phyloP scores from a whole-genome alignment of 92 coral and sea anemone species.

The Pocillopora meandrina region DNA sequence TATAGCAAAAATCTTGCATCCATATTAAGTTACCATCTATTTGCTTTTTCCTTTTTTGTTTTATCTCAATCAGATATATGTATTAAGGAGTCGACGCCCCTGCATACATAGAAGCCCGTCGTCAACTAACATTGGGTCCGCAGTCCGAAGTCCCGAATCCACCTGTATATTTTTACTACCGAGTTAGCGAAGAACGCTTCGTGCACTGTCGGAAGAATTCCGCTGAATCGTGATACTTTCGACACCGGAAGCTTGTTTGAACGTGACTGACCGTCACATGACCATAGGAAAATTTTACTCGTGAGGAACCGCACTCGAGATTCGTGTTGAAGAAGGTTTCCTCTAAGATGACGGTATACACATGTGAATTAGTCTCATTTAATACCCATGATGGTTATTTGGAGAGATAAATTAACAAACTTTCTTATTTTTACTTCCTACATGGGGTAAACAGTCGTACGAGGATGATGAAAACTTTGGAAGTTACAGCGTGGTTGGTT shows the following conservation, averaged over 20 bases:
- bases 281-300: background rate
- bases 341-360: constrained; percentile 30
- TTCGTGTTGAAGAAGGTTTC: background rate
- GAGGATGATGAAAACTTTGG: constrained; percentile 97
- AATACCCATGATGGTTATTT: background rate
- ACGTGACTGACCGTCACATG: constrained; percentile 50
- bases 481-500: constrained; percentile 95
- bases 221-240: background rate
- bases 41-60: too few species aligned
- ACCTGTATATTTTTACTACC: too few species aligned
- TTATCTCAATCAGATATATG: too few species aligned
- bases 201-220: background rate
- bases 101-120: too few species aligned
- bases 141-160: too few species aligned
- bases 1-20: too few species aligned
- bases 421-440: background rate
- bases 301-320: background rate
- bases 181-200: background rate
- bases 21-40: too few species aligned
- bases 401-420: background rate
- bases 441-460: constrained; percentile 60
- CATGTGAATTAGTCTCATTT: background rate
- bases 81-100: too few species aligned
- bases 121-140: too few species aligned
- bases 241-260: constrained; percentile 29